Percentiles rank a stretch among this genome's conserved stretches.
Conservation (phyloP, 1,140 invertebrate species). For the fruit fly (Drosophila melanogaster) region DNA sequence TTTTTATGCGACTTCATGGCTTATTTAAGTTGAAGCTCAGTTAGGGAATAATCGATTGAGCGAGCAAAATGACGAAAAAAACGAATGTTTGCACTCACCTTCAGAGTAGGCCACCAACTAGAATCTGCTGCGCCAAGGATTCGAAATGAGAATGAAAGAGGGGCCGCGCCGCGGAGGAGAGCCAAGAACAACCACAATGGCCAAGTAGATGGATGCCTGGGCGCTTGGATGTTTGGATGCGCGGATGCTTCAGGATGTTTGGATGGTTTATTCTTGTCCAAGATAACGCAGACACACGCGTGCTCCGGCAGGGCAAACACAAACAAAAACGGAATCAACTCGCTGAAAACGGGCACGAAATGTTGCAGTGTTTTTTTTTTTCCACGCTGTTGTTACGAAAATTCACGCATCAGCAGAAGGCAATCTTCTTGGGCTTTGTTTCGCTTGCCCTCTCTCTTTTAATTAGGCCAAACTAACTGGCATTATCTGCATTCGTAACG, state of each 20-base stretch:
- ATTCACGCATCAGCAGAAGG: conserved; percentile 45
- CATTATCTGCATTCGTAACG: conserved; percentile 34
- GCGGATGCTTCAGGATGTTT: conserved; percentile 33
- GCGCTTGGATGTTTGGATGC: conserved; percentile 6
- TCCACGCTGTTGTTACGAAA: conserved; percentile 8
- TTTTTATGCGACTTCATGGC: conserved; percentile 44
- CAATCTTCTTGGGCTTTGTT: conserved; percentile 42
- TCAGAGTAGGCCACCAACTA: conserved; percentile 69
- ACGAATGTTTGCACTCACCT: conserved; percentile 56
- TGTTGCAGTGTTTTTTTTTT: conserved; percentile 38
- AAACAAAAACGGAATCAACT: conserved; percentile 42
- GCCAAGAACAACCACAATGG: conserved; percentile 42
- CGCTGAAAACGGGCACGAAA: conserved; percentile 27
- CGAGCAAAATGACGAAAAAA: background rate
- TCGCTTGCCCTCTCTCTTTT: conserved; percentile 23
- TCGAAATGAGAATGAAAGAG: conserved; percentile 33
- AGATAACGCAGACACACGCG: conserved; percentile 47
- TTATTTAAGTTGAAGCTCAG: conserved; percentile 32
- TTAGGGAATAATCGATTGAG: conserved; percentile 43
- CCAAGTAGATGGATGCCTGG: conserved; percentile 31
- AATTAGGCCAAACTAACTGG: conserved; percentile 57
- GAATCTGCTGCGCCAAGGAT: conserved; percentile 66
- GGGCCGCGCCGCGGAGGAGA: conserved; percentile 22
- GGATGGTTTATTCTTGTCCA: conserved; percentile 52
- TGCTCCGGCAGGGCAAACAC: conserved; percentile 31